Evolutionary conservation across 2,888 invertebrate genomes (phyloP), one percentile per base, ranked within the genome.

Genomic region (Phoenoteleia sp.): DNA sequence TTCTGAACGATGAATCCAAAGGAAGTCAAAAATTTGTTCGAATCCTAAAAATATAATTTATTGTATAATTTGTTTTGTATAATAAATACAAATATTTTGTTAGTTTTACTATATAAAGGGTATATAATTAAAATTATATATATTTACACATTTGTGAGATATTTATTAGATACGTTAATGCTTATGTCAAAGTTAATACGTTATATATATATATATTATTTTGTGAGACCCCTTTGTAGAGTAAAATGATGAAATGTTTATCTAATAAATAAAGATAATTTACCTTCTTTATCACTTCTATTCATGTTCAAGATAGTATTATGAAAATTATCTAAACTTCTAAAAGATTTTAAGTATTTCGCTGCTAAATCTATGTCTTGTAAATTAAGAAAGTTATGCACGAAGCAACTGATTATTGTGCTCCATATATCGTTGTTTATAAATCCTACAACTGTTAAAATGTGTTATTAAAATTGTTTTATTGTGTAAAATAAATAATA

Each of bases 361-460:
- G 81, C 62, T 0, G 94, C 86, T 36, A 91, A 86, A 1, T 92
- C 90, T 0, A 87, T 83, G 87, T 94, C 92, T 17, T 91, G 85
- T 3, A 90, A 82, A 0, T 71, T 91, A 27, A 91, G 91, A 79
- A 94, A 94, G 87, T 94, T 92, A 36, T 83, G 85, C 47, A 93
- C 92, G 19, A 94, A 86, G 71, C 94, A 94, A 47, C 87, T 91
- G 11, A 94, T 75, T 27, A 94, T 92, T 4, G 80, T 89, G 60
- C 91, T 92, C 54, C 94, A 91, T 92, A 94, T 94, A 13, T 88
- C 87, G 13, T 92, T 93, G 47, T 94, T 94, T 42, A 94, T 86
- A 88, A 91, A 93, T 11, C 94, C 94, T 88, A 94, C 91, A 58
- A 94, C 94, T 94, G n/a, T n/a, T n/a, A n/a, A n/a, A n/a, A n/a